Evolutionary conservation across 2,888 invertebrate species (phyloP).

Genomic region (Hypsopygia costalis): DNA sequence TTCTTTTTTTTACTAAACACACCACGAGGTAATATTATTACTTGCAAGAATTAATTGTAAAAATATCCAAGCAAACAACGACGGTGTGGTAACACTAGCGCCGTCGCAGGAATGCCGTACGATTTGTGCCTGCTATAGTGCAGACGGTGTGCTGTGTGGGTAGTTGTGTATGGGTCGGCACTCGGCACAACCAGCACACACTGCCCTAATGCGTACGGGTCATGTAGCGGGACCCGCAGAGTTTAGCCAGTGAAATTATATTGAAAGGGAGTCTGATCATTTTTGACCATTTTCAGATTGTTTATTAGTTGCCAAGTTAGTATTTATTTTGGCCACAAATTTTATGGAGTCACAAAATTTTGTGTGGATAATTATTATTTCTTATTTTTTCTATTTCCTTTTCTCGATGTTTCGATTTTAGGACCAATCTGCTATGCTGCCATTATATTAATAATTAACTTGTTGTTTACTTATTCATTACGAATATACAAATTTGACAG

Average conservation of each 20-base stretch:
- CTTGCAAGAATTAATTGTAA: no score
- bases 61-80: no score
- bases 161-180: constrained; percentile 47
- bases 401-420: no score
- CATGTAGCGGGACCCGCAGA: constrained; percentile 76
- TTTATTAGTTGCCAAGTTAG: constrained; percentile 3
- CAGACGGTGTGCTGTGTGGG: constrained; percentile 54
- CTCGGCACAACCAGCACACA: constrained; percentile 66
- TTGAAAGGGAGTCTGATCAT: constrained; percentile 78
- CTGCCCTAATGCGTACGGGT: constrained; percentile 80
- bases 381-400: no score
- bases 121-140: constrained; percentile 74
- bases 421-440: no score
- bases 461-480: no score
- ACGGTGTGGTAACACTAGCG: constrained; percentile 13
- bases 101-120: constrained; percentile 76
- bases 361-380: no score
- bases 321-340: not conserved
- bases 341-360: no score
- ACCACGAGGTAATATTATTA: no score
- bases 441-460: no score
- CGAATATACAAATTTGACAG: no score
- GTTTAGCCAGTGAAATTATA: constrained; percentile 80
- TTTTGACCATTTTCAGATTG: constrained; percentile 58
- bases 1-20: no score